Evolutionary conservation across 2,113 vertebrate species (phyloP).

Genomic region (Tricholaema leucomelas): DNA sequence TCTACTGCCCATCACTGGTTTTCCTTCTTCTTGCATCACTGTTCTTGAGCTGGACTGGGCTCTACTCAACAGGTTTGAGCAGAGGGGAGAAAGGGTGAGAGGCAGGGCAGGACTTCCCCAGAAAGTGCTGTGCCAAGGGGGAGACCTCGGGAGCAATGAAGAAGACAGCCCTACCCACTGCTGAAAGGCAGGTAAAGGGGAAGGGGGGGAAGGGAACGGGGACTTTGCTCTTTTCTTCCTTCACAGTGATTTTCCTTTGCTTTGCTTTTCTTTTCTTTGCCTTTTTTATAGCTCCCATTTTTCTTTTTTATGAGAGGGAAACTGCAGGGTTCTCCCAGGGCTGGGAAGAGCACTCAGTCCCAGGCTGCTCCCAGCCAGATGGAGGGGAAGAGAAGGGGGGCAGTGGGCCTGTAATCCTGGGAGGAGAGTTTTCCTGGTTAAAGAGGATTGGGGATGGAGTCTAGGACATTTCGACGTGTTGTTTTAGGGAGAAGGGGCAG

Average conservation of each 20-base stretch:
- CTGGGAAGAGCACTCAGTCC: slow-evolving; percentile 45
- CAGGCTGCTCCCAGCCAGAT: slow-evolving; percentile 62
- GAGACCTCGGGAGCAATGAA: not conserved
- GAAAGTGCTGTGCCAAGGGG: not conserved
- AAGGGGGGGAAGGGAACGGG: not conserved
- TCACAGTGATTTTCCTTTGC: slow-evolving; percentile 18
- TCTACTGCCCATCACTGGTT: not conserved
- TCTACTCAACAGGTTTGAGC: not conserved
- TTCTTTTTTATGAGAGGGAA: slow-evolving; percentile 68
- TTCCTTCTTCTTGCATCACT: not conserved
- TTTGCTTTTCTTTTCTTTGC: slow-evolving; percentile 57
- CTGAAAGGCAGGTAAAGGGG: slow-evolving; percentile 11
- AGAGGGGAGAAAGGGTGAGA: not conserved
- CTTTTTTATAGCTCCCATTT: slow-evolving; percentile 66
- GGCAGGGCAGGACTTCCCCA: not conserved
- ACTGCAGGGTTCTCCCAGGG: slow-evolving; percentile 53
- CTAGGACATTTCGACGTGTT: not conserved
- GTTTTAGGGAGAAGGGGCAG: not conserved
- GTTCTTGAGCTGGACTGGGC: not conserved
- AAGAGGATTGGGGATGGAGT: slow-evolving; percentile 28
- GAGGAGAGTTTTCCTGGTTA: slow-evolving; percentile 33
- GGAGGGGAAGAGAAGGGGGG: slow-evolving; percentile 57
- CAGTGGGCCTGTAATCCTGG: not conserved
- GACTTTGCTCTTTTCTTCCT: slow-evolving; percentile 52
- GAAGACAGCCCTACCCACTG: not conserved